Conservation (phyloP, 2,797 vertebrate species). For the Micrastur ruficollis region DNA sequence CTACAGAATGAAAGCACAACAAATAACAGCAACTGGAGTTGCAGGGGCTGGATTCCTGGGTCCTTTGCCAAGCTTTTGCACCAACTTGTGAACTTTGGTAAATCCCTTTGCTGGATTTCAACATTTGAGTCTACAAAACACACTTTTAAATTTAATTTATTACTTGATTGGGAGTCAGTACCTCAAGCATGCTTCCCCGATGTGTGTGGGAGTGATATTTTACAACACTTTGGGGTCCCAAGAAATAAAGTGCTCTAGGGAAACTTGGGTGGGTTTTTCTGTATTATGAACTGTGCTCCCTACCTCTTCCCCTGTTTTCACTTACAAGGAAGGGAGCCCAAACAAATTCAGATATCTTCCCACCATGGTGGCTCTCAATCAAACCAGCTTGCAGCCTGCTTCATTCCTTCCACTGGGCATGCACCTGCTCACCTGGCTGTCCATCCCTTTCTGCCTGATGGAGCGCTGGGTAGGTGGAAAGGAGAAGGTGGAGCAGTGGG, state of each 20-base stretch:
- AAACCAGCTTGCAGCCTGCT: neutral
- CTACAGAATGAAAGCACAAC: neutral
- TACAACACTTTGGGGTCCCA: neutral
- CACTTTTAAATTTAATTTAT: neutral
- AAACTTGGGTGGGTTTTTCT: neutral
- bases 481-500: neutral
- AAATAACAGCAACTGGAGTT: neutral
- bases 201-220: neutral
- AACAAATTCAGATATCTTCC: neutral
- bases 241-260: neutral
- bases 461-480: too few species aligned
- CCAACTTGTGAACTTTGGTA: neutral
- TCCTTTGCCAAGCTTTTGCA: neutral
- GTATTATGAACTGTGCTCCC: neutral
- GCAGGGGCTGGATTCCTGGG: neutral
- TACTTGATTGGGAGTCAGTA: neutral
- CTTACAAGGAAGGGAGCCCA: neutral
- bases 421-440: neutral
- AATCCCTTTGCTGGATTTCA: neutral
- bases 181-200: neutral
- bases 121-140: neutral
- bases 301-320: neutral
- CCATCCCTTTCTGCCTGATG: constrained; percentile 19
- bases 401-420: constrained; percentile 22
- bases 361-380: neutral